phyloP scores from a whole-genome alignment of 2,888 invertebrate species.

The Hypselothyrea guttata region DNA sequence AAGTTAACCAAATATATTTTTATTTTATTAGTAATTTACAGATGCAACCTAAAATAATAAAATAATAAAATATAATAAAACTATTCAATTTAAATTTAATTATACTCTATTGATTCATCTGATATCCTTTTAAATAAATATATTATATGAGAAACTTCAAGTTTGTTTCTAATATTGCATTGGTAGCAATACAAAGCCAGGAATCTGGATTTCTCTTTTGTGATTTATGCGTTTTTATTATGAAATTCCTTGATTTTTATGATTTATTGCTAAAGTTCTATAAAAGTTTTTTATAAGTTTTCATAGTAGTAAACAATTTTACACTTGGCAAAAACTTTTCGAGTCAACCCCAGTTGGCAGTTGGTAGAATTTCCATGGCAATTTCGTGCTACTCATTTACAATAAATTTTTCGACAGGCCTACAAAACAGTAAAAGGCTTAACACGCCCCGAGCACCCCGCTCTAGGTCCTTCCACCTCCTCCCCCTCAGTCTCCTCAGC shows the following conservation, averaged over 20 bases:
- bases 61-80: too few relatives aligned
- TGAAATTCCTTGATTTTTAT: neutral
- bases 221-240: neutral
- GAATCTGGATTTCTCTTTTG: too few relatives aligned
- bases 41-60: too few relatives aligned
- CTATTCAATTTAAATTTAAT: too few relatives aligned
- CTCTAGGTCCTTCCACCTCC: conserved; percentile 2
- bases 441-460: conserved; percentile 24
- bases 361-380: conserved; percentile 49
- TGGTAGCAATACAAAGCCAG: too few relatives aligned
- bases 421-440: conserved; percentile 61
- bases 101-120: too few relatives aligned
- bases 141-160: too few relatives aligned
- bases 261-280: neutral
- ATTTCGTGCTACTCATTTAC: conserved; percentile 63
- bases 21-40: too few relatives aligned
- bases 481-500: neutral
- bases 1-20: too few relatives aligned
- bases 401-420: conserved; percentile 65
- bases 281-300: conserved; percentile 1
- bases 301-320: conserved; percentile 3
- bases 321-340: conserved; percentile 21
- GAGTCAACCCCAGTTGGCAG: conserved; percentile 24
- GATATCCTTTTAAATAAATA: too few relatives aligned
- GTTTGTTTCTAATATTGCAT: too few relatives aligned